Evolutionary conservation across 2,888 invertebrate genomes (phyloP).

Genomic region (Euspilapteryx auroguttella): DNA sequence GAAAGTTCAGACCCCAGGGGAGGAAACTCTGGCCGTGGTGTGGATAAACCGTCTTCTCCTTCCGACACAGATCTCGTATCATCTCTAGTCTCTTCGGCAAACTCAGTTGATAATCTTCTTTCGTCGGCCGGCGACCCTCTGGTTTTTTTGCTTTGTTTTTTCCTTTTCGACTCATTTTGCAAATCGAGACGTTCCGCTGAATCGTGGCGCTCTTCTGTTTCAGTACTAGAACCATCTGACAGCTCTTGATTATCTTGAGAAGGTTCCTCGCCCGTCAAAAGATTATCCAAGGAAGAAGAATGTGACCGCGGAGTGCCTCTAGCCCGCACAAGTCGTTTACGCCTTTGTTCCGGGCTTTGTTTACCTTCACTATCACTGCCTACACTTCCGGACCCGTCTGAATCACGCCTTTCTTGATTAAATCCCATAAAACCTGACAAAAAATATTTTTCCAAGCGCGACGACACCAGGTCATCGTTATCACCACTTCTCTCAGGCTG

Average conservation of each 20-base stretch:
- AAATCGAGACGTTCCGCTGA: slow-evolving; percentile 73
- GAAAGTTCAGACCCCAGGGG: slow-evolving; percentile 59
- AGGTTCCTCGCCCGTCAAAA: slow-evolving; percentile 66
- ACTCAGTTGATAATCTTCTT: slow-evolving; percentile 65
- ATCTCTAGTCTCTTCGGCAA: slow-evolving; percentile 61
- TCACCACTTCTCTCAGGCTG: slow-evolving; percentile 59
- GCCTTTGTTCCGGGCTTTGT: slow-evolving; percentile 83
- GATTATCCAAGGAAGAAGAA: slow-evolving; percentile 79
- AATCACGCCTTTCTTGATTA: slow-evolving; percentile 73
- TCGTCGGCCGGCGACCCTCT: slow-evolving; percentile 64
- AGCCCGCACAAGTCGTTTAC: slow-evolving; percentile 79
- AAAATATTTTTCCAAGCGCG: slow-evolving; percentile 87
- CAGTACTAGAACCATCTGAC: slow-evolving; percentile 77
- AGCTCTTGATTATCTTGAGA: slow-evolving; percentile 57
- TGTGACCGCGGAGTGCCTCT: slow-evolving; percentile 82
- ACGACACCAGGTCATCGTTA: slow-evolving; percentile 77
- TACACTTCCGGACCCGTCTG: slow-evolving; percentile 83
- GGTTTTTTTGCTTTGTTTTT: slow-evolving; percentile 76
- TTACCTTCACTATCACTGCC: slow-evolving; percentile 89
- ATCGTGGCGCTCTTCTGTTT: slow-evolving; percentile 67
- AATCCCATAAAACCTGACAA: slow-evolving; percentile 84
- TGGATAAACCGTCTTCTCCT: slow-evolving; percentile 68
- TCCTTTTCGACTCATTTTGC: slow-evolving; percentile 81
- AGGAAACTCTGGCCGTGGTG: slow-evolving; percentile 69
- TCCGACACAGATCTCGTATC: slow-evolving; percentile 63